Conservation (phyloP, 2,113 vertebrate genomes). For the Alosa alosa region DNA sequence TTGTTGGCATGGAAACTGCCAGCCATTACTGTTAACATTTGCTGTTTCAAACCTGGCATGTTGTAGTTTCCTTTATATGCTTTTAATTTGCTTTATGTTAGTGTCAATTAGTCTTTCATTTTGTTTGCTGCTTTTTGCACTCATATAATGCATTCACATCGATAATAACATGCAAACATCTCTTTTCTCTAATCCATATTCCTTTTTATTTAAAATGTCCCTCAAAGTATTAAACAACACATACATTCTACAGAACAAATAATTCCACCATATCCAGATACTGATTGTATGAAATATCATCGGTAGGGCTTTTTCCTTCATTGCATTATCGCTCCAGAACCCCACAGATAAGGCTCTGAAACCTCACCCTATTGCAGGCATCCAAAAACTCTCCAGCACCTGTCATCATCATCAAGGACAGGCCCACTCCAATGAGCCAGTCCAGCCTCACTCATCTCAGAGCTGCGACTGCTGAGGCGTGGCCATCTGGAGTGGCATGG, state of each 20-base stretch:
- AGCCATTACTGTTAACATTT: neutral
- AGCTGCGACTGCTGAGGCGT: neutral
- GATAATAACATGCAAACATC: too few species aligned
- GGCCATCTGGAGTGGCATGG: slow-evolving; percentile 36
- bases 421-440: neutral
- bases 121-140: neutral
- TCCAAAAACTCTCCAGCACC: neutral
- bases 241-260: neutral
- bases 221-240: neutral
- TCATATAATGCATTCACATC: too few species aligned
- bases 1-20: slow-evolving; percentile 37
- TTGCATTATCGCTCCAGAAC: neutral
- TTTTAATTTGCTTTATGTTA: neutral
- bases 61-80: neutral
- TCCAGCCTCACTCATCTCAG: neutral
- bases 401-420: neutral
- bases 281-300: neutral
- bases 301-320: neutral
- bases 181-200: too few species aligned
- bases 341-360: neutral
- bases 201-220: neutral
- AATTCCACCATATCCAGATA: neutral
- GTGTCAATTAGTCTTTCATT: neutral
- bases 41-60: neutral
- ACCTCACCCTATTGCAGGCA: neutral